These are phyloP conservation scores for Tenodera sinensis DNA, from an alignment of 2,888 invertebrate genomes.

Conservation along the genomic window DNA sequence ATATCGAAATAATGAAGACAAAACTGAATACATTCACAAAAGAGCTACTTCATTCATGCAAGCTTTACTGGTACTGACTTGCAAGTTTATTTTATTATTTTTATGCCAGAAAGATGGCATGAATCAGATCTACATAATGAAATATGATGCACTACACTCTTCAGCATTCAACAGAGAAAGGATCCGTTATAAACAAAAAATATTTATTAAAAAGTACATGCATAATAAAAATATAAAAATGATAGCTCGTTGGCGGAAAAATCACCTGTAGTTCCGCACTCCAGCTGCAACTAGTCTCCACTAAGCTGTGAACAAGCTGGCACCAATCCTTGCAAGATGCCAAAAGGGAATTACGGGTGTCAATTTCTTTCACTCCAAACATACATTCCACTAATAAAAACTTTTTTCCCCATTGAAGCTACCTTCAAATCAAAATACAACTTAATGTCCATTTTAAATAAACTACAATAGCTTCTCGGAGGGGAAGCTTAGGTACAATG, in stretches of 20 bases:
- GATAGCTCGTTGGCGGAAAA: constrained; percentile 39
- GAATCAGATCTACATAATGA: constrained; percentile 17
- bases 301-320: constrained; percentile 80
- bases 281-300: constrained; percentile 80
- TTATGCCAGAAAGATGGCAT: constrained; percentile 9
- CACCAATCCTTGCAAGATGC: constrained; percentile 66
- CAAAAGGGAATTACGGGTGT: constrained; percentile 32
- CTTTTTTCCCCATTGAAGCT: too few relatives aligned
- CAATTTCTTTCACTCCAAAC: constrained; percentile 17
- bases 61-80: not conserved
- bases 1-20: not conserved
- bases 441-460: too few relatives aligned
- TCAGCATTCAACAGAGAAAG: constrained; percentile 30
- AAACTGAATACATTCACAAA: not conserved
- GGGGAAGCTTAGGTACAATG: too few relatives aligned
- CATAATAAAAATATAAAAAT: constrained; percentile 24
- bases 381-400: not conserved
- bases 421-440: too few relatives aligned
- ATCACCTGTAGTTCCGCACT: constrained; percentile 74
- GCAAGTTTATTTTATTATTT: not conserved
- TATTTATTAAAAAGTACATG: constrained; percentile 22
- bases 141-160: constrained; percentile 29
- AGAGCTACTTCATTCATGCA: not conserved
- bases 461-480: too few relatives aligned
- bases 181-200: constrained; percentile 28